Base-by-base conservation (phyloP, 2,113 vertebrate species). In the Podarcis raffonei region DNA sequence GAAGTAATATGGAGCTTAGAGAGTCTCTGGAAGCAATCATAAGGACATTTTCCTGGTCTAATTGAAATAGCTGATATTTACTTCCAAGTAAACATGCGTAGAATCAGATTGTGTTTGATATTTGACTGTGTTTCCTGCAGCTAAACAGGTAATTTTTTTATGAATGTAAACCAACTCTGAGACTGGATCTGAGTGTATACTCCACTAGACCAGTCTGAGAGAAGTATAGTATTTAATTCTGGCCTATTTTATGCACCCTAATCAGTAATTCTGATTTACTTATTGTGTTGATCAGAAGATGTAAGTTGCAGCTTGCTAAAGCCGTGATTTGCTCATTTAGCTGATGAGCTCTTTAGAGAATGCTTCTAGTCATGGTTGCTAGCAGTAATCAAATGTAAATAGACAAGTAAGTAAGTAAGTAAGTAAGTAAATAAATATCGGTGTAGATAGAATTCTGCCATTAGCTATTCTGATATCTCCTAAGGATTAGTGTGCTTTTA, bases 391-490 rank as follows among this genome's bases (percentile, higher is more conserved):
- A 32, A 32, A 53, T 68, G 8, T 53, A 71, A 0, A 62, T 35
- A 53, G 48, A 12, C 48, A 12, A 53, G 42, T 3, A 53, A 48
- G 9, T 2, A 48, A 48, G 9, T 11, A 53, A 48, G 9, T 11
- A 12, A 53, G 42, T 12, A 53, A 53, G 42, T 12, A 53, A 48
- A 0, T 11, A 48, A 48, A 53, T 53, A 11, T 12, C 11, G 11
- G 11, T 53, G 2, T 53, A 53, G 48, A 53, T 53, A 62, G 30
- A 62, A 53, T 72, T 7, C 11, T 66, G 80, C 32, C 23, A 7
- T 86, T 80, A 30, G 0, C 4, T 66, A 1, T 53, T 92, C 66
- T 88, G 39, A 76, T 91, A 86, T 71, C 87, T 92, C 22, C 92
- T 76, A 76, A 81, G 0, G 74, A 92, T 81, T 5, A 69, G 8